These are phyloP conservation scores for Oncorhynchus masou DNA, from an alignment of 2,113 vertebrate genomes.

Conservation along the genomic window DNA sequence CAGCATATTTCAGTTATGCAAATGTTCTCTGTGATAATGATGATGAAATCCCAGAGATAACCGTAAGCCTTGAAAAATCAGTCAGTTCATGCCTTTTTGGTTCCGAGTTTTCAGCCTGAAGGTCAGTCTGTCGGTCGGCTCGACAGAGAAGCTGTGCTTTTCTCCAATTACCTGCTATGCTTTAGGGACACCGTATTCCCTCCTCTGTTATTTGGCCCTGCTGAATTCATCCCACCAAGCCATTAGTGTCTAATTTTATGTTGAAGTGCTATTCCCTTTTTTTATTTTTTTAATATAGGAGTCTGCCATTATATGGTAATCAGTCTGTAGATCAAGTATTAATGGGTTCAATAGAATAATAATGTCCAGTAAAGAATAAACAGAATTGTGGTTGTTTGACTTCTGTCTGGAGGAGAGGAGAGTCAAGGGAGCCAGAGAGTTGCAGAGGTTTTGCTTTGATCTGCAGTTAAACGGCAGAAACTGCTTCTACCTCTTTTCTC, in stretches of 20 bases:
- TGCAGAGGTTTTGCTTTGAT: not conserved
- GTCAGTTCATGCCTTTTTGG: not conserved
- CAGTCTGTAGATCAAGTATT: not conserved
- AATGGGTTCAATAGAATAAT: not conserved
- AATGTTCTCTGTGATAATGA: not conserved
- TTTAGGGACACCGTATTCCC: not conserved
- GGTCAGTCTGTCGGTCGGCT: not conserved
- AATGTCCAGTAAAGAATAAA: not conserved
- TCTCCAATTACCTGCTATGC: slow-evolving; percentile 8
- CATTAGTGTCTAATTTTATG: not conserved
- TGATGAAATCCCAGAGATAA: not conserved
- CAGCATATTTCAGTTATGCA: not conserved
- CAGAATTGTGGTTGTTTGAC: not conserved
- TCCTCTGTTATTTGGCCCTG: not conserved
- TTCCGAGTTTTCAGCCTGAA: not conserved
- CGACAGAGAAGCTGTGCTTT: not conserved
- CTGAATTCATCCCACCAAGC: not conserved
- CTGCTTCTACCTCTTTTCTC: not conserved
- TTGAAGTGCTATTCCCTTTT: too few species aligned
- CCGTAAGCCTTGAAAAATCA: not conserved
- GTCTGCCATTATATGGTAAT: not conserved
- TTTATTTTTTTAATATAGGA: too few species aligned
- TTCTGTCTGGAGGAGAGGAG: not conserved
- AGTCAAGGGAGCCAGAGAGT: not conserved
- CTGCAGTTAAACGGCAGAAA: not conserved